A percentile compares a stretch with the other conserved stretches of the same genome.
Conservation (phyloP, 2,113 vertebrate species). For the Odocoileus hemionus region DNA sequence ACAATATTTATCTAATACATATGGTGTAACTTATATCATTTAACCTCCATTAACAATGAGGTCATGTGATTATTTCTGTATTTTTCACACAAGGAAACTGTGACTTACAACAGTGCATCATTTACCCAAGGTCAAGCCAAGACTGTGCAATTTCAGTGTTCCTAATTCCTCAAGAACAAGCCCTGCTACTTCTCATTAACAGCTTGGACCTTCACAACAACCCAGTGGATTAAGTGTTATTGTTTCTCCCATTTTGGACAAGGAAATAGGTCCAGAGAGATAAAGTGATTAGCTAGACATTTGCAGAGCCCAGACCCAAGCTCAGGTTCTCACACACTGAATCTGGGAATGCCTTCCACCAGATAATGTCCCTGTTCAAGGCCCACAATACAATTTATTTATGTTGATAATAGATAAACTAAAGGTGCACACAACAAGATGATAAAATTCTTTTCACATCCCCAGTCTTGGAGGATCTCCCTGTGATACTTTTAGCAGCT, state of each 20-base stretch:
- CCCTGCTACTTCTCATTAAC: not conserved
- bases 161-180: slow-evolving; percentile 19
- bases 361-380: not conserved
- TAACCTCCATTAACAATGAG: not conserved
- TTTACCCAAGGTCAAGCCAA: not conserved
- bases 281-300: slow-evolving; percentile 26
- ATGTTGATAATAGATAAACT: slow-evolving; percentile 55
- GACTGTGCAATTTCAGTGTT: not conserved
- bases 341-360: slow-evolving; percentile 22
- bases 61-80: not conserved
- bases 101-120: not conserved
- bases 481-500: slow-evolving; percentile 34
- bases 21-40: not conserved
- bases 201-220: not conserved
- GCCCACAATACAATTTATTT: slow-evolving; percentile 56
- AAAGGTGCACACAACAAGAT: slow-evolving; percentile 50
- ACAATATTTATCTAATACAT: not conserved
- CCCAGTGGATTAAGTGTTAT: not conserved
- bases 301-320: slow-evolving; percentile 11
- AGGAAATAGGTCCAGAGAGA: slow-evolving; percentile 35
- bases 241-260: not conserved
- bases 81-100: slow-evolving; percentile 19
- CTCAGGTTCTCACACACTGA: slow-evolving; percentile 2
- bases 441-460: slow-evolving; percentile 55
- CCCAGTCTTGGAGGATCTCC: slow-evolving; percentile 23